phyloP scores from a whole-genome alignment of 2,888 invertebrate species.

The Megalurothrips usitatus region DNA sequence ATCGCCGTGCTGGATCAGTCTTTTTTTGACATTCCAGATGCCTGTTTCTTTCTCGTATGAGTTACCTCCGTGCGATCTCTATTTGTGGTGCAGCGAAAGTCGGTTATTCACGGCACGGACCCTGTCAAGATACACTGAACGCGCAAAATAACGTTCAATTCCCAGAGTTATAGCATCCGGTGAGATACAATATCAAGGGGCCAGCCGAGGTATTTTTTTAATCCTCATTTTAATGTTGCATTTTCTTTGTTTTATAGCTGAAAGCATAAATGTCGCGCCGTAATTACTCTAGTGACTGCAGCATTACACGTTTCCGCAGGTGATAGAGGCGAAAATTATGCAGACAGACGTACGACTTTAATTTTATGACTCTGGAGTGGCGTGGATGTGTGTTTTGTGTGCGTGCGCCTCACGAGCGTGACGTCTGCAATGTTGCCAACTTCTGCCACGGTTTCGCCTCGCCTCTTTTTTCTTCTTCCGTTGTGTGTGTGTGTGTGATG shows the following conservation, averaged over 20 bases:
- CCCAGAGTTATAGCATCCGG: too few relatives aligned
- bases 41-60: too few relatives aligned
- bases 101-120: too few relatives aligned
- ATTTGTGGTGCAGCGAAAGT: too few relatives aligned
- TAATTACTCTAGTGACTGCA: background rate
- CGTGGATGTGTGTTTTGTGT: background rate
- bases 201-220: background rate
- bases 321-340: conserved; percentile 11
- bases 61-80: too few relatives aligned
- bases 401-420: background rate
- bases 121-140: too few relatives aligned
- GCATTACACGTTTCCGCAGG: conserved; percentile 1
- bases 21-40: too few relatives aligned
- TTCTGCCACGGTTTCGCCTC: background rate
- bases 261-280: background rate
- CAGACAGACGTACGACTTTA: background rate
- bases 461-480: too few relatives aligned
- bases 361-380: background rate
- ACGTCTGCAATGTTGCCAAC: background rate
- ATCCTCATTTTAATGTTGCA: background rate
- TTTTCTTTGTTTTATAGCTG: background rate
- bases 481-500: too few relatives aligned
- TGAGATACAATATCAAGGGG: background rate
- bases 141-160: too few relatives aligned
- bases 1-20: too few relatives aligned